Evolutionary conservation across 2,113 vertebrate species (phyloP), one percentile per base, ranked within the genome.

Genomic region (Sula dactylatra): DNA sequence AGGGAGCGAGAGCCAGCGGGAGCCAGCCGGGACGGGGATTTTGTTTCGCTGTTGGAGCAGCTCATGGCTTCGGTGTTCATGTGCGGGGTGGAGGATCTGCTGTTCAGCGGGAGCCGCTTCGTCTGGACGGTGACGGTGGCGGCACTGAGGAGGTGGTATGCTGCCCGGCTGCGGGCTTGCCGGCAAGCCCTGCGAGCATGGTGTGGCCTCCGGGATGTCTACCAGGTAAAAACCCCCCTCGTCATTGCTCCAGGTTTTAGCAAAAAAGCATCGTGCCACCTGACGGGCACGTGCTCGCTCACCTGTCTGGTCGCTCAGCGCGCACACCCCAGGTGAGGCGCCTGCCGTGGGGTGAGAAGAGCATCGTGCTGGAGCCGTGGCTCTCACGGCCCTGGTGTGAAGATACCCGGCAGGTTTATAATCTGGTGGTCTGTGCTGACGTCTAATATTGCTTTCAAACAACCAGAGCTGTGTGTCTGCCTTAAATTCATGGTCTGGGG

Each of bases 61-160:
- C 74, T 54, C 45, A 99, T 99, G 99, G 98, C 99, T 66, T 98
- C 99, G 54, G 98, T 98, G 79, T 98, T 99, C 79, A 98, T 98
- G 95, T 99, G 98, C 34, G 99, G 99, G 8, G 98, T 99, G 92
- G 99, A 99, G 86, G 99, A 99, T 86, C 90, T 99, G 97, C 98
- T 99, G 55, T 98, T 99, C 50, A 98, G 98, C 42, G 98, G 99
- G 52, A 98, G 99, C 96, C 99, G 99, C 97, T 97, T 99, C 38
- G 97, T 99, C 45, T 99, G 99, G 99, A 98, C 98, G 70, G 84
- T 99, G 98, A 98, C 99, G 1, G 98, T 99, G 87, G 98, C 99
- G 50, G 98, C 99, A 76, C 94, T 99, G 94, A 98, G 99, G 94
- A 98, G 98, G 34, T 99, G 99, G 99, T 99, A 98, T 95, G 96